Evolutionary conservation across 2,888 invertebrate species (phyloP), one percentile per base, ranked within the genome.

Genomic region (Formica aserva): DNA sequence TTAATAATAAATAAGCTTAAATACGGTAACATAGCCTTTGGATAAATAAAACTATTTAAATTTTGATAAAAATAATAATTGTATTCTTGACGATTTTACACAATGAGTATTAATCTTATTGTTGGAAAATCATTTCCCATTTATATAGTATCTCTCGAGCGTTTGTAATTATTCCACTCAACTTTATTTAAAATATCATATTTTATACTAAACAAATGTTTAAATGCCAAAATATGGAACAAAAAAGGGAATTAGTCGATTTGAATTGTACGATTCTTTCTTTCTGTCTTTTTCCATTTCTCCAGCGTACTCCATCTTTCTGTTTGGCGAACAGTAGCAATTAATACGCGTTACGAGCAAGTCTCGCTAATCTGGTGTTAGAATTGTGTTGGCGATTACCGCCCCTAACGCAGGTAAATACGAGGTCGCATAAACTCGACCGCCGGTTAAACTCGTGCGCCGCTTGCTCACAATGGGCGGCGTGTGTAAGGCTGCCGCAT

Each of bases 401-500:
- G 55, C 69, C 69, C 69, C 84, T 85, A 89, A 89, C 82, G 84
- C 87, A 89, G 84, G 86, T 84, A 82, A 86, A 85, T 69, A 71
- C 83, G 71, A 83, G 86, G 52, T 82, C 71, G 69, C 52, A 71
- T 63, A 63, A 84, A 85, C 45, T 67, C 72, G 60, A 78, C 78
- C 78, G 75, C 76, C 80, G 75, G 83, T 80, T 89, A 87, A 88
- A 88, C 86, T 84, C 77, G 63, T 41, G 38, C 78, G 77, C 62
- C 62, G 45, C 48, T 66, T 82, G 63, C 63, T 85, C 71, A 83
- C 88, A 89, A 91, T 91, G 89, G 85, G 76, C 86, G 89, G 88
- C 57, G 45, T 88, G 91, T 88, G 90, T 89, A 90, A 92, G 91
- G 90, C 89, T 86, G 74, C 88, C 84, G 88, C 92, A 93, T 93